A percentile compares a stretch with the other conserved stretches of the same genome.
These are phyloP conservation scores for Amyelois transitella DNA, from an alignment of 1,140 invertebrate genomes.

Conservation along the genomic window DNA sequence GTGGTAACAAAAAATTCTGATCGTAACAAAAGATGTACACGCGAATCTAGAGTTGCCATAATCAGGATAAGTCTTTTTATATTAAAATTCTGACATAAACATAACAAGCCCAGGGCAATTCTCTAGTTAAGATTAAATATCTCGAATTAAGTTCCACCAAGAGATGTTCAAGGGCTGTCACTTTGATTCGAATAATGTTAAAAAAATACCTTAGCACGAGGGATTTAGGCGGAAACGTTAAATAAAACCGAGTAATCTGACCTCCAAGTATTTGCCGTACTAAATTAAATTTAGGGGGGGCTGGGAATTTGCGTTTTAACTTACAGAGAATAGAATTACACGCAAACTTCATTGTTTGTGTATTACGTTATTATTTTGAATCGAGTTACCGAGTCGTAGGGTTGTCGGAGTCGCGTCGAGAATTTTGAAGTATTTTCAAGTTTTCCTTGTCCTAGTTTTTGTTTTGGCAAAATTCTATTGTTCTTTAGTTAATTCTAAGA, in stretches of 20 bases:
- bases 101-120: too few species aligned
- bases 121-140: too few species aligned
- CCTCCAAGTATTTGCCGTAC: neutral
- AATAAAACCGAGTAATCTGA: neutral
- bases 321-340: neutral
- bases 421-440: slow-evolving; percentile 1
- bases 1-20: too few species aligned
- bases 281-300: neutral
- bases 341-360: neutral
- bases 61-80: too few species aligned
- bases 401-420: neutral
- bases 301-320: neutral
- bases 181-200: neutral
- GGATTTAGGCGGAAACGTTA: neutral
- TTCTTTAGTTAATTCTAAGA: too few species aligned
- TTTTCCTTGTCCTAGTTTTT: neutral
- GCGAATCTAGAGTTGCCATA: too few species aligned
- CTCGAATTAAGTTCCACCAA: too few species aligned
- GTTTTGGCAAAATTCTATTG: too few species aligned
- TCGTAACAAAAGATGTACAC: too few species aligned
- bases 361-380: slow-evolving; percentile 1
- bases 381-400: neutral
- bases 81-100: too few species aligned
- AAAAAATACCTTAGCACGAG: too few species aligned
- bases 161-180: too few species aligned